Percentiles rank a stretch among this genome's conserved stretches.
These are phyloP conservation scores for Drosophila carrolli DNA, from an alignment of 1,140 invertebrate genomes.

Conservation along the genomic window DNA sequence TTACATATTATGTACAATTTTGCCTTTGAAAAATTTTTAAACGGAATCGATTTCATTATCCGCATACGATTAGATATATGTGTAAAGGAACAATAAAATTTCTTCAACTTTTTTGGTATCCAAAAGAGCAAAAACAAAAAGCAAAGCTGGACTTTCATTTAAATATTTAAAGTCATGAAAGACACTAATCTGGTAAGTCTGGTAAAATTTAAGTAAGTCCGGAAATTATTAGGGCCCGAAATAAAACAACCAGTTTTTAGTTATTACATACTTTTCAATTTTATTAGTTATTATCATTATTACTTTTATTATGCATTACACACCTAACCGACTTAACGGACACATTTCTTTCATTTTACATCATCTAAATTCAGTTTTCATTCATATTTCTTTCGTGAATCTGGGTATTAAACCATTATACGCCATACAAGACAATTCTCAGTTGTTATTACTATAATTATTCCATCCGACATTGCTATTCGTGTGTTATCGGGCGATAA, in stretches of 20 bases:
- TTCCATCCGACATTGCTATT: conserved; percentile 56
- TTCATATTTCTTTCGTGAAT: conserved; percentile 40
- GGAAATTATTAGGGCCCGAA: background rate
- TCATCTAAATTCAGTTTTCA: conserved; percentile 72
- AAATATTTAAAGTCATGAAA: background rate
- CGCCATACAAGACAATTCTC: conserved; percentile 45
- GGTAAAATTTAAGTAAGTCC: background rate
- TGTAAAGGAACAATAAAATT: conserved; percentile 73
- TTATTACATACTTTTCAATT: conserved; percentile 74
- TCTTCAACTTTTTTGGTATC: conserved; percentile 75
- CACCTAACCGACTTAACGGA: conserved; percentile 63
- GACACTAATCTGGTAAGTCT: background rate
- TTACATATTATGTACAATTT: conserved; percentile 71
- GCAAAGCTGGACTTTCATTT: conserved; percentile 19
- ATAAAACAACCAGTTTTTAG: conserved; percentile 25
- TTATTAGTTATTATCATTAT: conserved; percentile 75
- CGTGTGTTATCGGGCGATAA: conserved; percentile 30
- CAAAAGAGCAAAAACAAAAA: conserved; percentile 70
- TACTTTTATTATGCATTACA: conserved; percentile 76
- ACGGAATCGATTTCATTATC: conserved; percentile 69
- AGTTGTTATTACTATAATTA: conserved; percentile 67
- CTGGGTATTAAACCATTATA: conserved; percentile 42
- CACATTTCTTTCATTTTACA: conserved; percentile 66
- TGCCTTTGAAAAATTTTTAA: conserved; percentile 73
- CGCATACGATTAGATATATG: conserved; percentile 46